phyloP scores from a whole-genome alignment of 1,140 invertebrate genomes.

The Philotrypesis tridentata region DNA sequence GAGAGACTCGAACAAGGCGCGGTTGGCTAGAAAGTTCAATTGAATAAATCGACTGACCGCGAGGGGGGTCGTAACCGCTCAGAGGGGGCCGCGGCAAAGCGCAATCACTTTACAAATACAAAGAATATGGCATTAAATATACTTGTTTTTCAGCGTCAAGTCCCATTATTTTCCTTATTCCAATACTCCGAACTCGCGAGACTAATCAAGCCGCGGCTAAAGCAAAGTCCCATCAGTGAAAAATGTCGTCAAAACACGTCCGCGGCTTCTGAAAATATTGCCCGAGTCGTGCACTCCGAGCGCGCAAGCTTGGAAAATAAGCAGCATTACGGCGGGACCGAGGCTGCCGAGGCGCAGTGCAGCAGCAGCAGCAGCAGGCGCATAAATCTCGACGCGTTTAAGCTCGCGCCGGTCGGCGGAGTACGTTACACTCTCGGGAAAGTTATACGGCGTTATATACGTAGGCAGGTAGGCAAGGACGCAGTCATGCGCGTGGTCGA shows the following conservation, averaged over 20 bases:
- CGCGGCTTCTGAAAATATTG: no score
- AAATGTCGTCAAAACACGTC: no score
- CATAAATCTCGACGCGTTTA: conserved; percentile 3
- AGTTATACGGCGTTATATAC: not conserved
- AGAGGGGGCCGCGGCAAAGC: no score
- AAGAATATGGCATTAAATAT: no score
- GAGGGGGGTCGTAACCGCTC: no score
- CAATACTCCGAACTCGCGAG: no score
- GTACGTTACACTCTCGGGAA: not conserved
- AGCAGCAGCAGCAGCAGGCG: not conserved
- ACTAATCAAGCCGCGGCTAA: no score
- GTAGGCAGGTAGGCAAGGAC: not conserved
- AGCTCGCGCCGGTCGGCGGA: not conserved
- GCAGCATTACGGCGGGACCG: not conserved
- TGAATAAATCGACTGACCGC: no score
- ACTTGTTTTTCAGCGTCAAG: no score
- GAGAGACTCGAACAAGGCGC: not conserved
- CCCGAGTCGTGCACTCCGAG: not conserved
- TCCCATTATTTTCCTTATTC: no score
- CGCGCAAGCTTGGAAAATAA: not conserved
- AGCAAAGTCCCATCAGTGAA: no score
- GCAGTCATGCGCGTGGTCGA: not conserved
- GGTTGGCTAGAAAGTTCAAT: not conserved
- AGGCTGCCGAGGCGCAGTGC: not conserved
- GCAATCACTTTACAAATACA: no score